A percentile compares a stretch with the other conserved stretches of the same genome.
phyloP scores from a whole-genome alignment of 2,797 vertebrate species.

The Melanotaenia maccullochi region DNA sequence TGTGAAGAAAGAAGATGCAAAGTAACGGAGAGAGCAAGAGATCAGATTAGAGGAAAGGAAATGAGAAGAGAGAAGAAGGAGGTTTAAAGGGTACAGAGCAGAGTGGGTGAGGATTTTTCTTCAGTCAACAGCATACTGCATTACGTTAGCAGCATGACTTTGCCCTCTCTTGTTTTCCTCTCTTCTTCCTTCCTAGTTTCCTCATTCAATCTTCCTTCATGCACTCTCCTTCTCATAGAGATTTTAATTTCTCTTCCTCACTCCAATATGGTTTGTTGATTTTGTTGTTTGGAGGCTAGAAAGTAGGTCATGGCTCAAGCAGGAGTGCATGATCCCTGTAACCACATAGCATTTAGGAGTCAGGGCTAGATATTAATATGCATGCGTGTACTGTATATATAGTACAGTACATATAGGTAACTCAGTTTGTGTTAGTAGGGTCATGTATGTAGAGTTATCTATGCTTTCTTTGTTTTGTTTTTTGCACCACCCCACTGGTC shows the following conservation, averaged over 20 bases:
- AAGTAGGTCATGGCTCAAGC: conserved; percentile 76
- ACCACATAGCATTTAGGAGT: conserved; percentile 30
- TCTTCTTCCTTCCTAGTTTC: conserved; percentile 18
- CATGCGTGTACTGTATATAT: not conserved
- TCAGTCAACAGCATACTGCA: conserved; percentile 71
- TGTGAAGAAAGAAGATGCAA: conserved; percentile 42
- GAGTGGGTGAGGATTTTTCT: conserved; percentile 62
- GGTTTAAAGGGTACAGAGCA: conserved; percentile 45
- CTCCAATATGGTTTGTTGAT: conserved; percentile 54
- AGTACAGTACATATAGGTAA: conserved; percentile 5
- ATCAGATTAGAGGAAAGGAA: conserved; percentile 46
- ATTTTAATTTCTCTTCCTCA: conserved; percentile 42
- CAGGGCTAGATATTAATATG: conserved; percentile 22
- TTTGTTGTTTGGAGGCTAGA: conserved; percentile 49
- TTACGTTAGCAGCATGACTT: conserved; percentile 51
- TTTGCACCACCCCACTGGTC: conserved; percentile 59
- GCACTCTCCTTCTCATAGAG: conserved; percentile 27
- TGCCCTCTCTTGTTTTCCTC: conserved; percentile 28
- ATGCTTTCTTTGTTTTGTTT: conserved; percentile 20
- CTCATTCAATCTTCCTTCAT: conserved; percentile 26
- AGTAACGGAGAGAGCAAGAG: conserved; percentile 43
- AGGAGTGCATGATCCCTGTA: conserved; percentile 52
- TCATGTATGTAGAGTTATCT: not conserved
- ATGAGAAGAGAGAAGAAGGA: conserved; percentile 40
- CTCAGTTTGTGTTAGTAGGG: conserved; percentile 17